phyloP scores from a whole-genome alignment of 2,113 vertebrate species.

The Tychaedon coryphoeus region DNA sequence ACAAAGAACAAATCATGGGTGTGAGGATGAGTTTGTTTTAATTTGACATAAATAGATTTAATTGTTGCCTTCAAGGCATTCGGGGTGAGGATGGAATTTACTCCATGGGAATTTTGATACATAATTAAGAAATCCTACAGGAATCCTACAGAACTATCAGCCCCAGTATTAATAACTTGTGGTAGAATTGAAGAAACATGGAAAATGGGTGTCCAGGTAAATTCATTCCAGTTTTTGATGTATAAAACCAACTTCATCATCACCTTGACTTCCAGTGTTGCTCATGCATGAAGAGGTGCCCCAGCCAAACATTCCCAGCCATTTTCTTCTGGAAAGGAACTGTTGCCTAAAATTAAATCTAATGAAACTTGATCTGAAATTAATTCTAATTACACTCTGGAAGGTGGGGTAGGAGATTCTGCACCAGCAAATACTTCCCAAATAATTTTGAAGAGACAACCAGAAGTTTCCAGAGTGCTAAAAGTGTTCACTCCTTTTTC shows the following conservation, averaged over 20 bases:
- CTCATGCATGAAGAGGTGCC: neutral
- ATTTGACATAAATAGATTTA: neutral
- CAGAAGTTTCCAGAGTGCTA: neutral
- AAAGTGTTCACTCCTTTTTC: neutral
- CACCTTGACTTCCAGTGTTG: neutral
- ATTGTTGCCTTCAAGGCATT: neutral
- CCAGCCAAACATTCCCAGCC: neutral
- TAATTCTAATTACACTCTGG: neutral
- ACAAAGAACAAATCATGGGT: rapidly evolving
- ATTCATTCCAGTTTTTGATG: neutral
- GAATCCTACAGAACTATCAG: neutral
- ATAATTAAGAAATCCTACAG: neutral
- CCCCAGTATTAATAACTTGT: neutral
- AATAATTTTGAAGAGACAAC: neutral
- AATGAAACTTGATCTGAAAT: neutral
- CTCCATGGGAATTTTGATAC: neutral
- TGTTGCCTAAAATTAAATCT: neutral
- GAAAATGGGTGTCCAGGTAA: neutral
- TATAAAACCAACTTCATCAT: neutral
- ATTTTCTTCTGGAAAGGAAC: neutral
- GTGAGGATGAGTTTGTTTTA: neutral
- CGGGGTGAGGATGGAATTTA: neutral
- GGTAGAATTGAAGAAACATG: neutral
- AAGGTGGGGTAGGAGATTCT: neutral
- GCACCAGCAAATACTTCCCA: neutral